phyloP scores from a whole-genome alignment of 23 tunicate genomes.

The Styela plicata region DNA sequence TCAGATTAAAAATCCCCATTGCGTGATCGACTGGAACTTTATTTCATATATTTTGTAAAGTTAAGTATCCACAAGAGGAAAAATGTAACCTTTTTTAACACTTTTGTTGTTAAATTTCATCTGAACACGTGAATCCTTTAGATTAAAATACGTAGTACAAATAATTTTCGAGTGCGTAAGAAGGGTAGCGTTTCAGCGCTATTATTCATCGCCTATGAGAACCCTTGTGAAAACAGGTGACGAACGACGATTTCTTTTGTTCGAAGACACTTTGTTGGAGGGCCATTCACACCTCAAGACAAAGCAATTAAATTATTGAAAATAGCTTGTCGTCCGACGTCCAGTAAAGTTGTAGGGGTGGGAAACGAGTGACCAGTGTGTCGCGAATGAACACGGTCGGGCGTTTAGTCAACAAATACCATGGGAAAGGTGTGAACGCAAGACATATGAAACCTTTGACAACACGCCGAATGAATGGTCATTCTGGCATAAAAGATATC shows the following conservation, averaged over 20 bases:
- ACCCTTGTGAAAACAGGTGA: conserved; percentile 19
- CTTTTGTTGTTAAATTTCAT: background rate
- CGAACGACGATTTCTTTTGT: conserved; percentile 3
- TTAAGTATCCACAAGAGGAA: background rate
- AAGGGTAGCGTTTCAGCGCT: conserved; percentile 2
- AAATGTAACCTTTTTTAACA: background rate
- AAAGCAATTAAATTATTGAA: background rate
- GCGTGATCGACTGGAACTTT: no score
- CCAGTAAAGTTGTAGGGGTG: background rate
- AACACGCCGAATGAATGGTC: background rate
- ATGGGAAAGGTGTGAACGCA: conserved; percentile 12
- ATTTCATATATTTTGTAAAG: no score
- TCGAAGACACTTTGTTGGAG: background rate
- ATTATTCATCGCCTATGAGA: background rate
- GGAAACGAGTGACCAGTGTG: background rate
- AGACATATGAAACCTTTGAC: background rate
- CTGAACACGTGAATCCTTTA: background rate
- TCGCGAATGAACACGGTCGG: background rate
- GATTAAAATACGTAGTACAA: background rate
- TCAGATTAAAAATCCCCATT: no score
- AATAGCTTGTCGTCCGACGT: background rate
- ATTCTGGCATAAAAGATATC: no score
- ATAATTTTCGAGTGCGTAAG: background rate
- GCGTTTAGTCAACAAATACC: background rate
- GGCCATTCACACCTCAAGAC: conserved; percentile 13